Evolutionary conservation across 2,113 vertebrate species (phyloP).

Genomic region (Eulacestoma nigropectus): DNA sequence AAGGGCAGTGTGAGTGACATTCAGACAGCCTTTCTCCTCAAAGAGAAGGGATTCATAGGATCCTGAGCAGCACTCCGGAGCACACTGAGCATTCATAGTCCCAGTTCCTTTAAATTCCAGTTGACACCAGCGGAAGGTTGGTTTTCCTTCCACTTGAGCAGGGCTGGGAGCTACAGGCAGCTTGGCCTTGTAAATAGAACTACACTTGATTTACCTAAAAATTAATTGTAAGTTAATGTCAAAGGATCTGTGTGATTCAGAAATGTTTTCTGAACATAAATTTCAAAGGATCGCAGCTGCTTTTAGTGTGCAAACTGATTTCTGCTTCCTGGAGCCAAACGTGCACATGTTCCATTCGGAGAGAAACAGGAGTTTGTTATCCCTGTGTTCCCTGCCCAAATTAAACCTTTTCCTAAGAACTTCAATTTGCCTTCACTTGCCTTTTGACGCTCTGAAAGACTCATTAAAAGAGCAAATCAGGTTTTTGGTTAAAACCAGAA

Average conservation of each 20-base stretch:
- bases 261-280: not conserved
- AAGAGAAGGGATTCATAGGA: not conserved
- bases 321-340: not conserved
- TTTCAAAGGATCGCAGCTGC: not conserved
- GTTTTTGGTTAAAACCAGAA: not conserved
- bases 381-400: not conserved
- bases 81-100: not conserved
- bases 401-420: not conserved
- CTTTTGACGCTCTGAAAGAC: not conserved
- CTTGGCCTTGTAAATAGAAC: not conserved
- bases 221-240: not conserved
- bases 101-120: conserved; percentile 11
- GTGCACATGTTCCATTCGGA: rapidly evolving
- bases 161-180: not conserved
- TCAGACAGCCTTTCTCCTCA: conserved; percentile 46
- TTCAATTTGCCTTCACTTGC: not conserved
- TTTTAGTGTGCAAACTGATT: not conserved
- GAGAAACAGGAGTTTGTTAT: not conserved
- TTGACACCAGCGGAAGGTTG: not conserved
- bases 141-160: not conserved
- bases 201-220: not conserved
- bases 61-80: not conserved
- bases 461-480: not conserved
- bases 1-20: conserved; percentile 41
- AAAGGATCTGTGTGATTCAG: not conserved